Conservation (phyloP, 2,113 vertebrate genomes). For the Trogon surrucura region DNA sequence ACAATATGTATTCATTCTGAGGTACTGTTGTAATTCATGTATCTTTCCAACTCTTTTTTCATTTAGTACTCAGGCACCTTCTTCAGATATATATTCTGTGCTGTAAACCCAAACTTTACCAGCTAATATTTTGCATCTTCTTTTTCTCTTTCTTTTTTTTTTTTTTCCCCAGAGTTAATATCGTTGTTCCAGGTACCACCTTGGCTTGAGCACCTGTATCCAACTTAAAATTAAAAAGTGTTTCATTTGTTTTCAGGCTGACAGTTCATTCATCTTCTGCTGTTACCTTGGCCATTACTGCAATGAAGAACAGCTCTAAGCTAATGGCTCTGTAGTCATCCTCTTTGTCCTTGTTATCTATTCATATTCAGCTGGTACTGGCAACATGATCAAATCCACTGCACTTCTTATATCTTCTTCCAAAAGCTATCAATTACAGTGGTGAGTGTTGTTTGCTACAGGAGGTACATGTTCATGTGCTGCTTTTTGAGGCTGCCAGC, state of each 20-base stretch:
- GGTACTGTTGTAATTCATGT: not conserved
- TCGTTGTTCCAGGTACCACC: not conserved
- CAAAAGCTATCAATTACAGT: conserved; percentile 2
- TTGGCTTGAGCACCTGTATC: not conserved
- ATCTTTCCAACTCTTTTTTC: not conserved
- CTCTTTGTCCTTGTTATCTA: conserved; percentile 57
- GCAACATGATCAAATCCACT: conserved; percentile 30
- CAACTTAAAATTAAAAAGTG: conserved; percentile 42
- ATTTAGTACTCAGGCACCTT: not conserved
- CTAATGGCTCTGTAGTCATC: conserved; percentile 37
- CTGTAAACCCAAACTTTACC: not conserved
- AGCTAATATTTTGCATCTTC: not conserved
- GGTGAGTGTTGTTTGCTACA: not conserved
- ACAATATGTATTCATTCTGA: not conserved
- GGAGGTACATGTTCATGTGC: not conserved
- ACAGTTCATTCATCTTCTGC: conserved; percentile 47
- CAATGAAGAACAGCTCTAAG: conserved; percentile 12
- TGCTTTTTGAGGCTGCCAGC: not conserved
- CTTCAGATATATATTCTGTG: not conserved
- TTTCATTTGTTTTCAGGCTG: conserved; percentile 45
- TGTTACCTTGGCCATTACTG: conserved; percentile 11
- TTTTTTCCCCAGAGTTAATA: not conserved
- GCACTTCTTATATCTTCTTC: not conserved
- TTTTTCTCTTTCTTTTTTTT: too few relatives aligned
- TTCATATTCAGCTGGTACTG: conserved; percentile 16